Evolutionary conservation across 2,888 invertebrate species (phyloP).

Genomic region (Tiphia femorata): DNA sequence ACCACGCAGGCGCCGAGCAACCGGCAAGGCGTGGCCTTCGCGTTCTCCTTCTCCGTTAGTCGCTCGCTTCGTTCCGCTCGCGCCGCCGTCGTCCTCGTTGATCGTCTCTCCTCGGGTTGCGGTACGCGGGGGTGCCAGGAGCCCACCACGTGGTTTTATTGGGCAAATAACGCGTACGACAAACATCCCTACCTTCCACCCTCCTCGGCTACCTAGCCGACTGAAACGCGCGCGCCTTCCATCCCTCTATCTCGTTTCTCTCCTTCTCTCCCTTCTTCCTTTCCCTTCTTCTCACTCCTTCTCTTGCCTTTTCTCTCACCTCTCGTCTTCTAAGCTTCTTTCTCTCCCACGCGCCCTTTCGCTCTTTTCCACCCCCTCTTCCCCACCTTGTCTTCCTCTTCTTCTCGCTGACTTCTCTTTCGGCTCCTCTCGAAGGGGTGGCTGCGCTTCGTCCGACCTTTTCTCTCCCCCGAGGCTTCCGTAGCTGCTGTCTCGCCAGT

Average conservation of each 20-base stretch:
- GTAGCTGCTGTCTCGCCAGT: constrained; percentile 6
- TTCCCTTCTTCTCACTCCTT: constrained; percentile 18
- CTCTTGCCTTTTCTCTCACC: too few species aligned
- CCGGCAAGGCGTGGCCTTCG: constrained; percentile 45
- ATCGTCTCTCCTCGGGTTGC: constrained; percentile 18
- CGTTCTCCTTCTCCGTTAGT: background rate
- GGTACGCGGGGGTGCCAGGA: constrained; percentile 36
- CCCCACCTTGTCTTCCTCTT: background rate
- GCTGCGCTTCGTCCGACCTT: too few species aligned
- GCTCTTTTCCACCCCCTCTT: background rate
- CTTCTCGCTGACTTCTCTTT: too few species aligned
- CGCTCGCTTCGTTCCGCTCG: background rate
- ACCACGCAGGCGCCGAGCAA: constrained; percentile 51
- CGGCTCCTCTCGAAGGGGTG: background rate
- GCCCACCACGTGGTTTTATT: constrained; percentile 66
- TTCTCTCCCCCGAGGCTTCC: too few species aligned
- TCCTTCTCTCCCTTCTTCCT: background rate
- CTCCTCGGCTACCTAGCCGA: constrained; percentile 4
- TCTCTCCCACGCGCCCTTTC: constrained; percentile 26
- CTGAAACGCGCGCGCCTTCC: too few species aligned
- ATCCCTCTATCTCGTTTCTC: background rate
- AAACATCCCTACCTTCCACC: constrained; percentile 59
- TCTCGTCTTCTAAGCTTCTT: too few species aligned
- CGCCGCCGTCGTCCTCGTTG: constrained; percentile 4
- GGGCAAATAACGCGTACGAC: constrained; percentile 66